Evolutionary conservation across 2,888 invertebrate species (phyloP).

Genomic region (Pachydiplax longipennis): DNA sequence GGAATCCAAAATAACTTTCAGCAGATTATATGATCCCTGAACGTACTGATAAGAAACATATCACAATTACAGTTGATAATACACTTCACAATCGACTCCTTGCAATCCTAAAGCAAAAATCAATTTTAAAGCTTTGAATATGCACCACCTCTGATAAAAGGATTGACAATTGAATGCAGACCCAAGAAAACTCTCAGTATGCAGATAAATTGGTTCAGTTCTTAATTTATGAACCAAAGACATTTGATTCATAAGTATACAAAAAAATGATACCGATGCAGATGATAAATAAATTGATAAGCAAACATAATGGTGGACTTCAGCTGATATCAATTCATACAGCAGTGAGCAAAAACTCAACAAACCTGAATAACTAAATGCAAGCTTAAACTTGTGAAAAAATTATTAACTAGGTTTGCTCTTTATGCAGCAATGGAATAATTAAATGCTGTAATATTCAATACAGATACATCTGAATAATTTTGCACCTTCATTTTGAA

Average conservation of each 20-base stretch:
- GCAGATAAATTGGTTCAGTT: not conserved
- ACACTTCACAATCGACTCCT: not conserved
- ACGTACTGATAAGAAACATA: not conserved
- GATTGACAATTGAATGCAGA: not conserved
- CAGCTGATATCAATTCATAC: not conserved
- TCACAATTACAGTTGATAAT: not conserved
- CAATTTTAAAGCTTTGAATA: not conserved
- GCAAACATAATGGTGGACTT: not conserved
- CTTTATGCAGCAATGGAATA: not conserved
- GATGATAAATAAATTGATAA: too few relatives aligned
- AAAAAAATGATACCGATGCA: too few relatives aligned
- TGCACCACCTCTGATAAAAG: not conserved
- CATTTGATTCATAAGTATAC: not conserved
- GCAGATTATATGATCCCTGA: not conserved
- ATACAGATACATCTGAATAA: not conserved
- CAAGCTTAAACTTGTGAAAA: not conserved
- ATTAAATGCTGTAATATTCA: slow-evolving; percentile 15
- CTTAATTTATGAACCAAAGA: not conserved
- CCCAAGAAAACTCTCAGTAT: not conserved
- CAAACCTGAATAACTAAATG: not conserved
- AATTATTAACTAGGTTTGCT: slow-evolving; percentile 22
- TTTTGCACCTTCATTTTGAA: not conserved
- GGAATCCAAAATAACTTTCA: not conserved
- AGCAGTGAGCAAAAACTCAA: not conserved
- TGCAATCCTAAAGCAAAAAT: not conserved